A percentile compares a stretch with the other conserved stretches of the same genome.
Evolutionary conservation across 2,888 invertebrate species (phyloP).

Genomic region (Trachelus stipa): DNA sequence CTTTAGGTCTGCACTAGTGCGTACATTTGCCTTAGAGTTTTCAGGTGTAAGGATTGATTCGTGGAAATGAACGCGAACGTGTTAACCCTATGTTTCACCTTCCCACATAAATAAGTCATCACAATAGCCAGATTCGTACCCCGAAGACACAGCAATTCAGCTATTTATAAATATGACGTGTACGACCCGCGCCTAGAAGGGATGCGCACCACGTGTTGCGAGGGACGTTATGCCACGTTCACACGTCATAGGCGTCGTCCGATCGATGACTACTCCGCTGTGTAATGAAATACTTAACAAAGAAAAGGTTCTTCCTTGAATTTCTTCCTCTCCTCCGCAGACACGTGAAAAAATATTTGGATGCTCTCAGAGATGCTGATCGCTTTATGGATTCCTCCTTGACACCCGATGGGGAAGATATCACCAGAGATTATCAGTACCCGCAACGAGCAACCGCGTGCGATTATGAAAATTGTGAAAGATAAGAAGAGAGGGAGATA

Average conservation of each 20-base stretch:
- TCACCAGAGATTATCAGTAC: background rate
- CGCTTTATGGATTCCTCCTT: background rate
- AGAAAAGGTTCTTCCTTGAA: background rate
- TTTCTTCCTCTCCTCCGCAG: background rate
- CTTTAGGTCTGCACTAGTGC: background rate
- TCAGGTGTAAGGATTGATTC: background rate
- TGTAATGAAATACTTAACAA: conserved; percentile 20
- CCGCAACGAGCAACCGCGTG: background rate
- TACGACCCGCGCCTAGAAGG: background rate
- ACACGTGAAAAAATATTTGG: background rate
- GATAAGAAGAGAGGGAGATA: background rate
- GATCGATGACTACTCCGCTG: conserved; percentile 28
- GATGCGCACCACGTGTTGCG: conserved; percentile 34
- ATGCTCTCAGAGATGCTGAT: background rate
- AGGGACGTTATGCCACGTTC: conserved; percentile 38
- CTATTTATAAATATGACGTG: background rate
- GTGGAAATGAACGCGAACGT: background rate
- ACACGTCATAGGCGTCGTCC: conserved; percentile 45
- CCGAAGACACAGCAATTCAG: background rate
- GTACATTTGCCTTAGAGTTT: background rate
- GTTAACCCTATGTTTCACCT: background rate
- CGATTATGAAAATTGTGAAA: background rate
- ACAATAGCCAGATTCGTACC: background rate
- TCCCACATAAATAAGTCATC: background rate
- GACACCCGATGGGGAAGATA: background rate